Percentiles rank a stretch among this genome's conserved stretches.
Evolutionary conservation across 2,113 vertebrate genomes (phyloP).

Genomic region (Bubo scandiacus): DNA sequence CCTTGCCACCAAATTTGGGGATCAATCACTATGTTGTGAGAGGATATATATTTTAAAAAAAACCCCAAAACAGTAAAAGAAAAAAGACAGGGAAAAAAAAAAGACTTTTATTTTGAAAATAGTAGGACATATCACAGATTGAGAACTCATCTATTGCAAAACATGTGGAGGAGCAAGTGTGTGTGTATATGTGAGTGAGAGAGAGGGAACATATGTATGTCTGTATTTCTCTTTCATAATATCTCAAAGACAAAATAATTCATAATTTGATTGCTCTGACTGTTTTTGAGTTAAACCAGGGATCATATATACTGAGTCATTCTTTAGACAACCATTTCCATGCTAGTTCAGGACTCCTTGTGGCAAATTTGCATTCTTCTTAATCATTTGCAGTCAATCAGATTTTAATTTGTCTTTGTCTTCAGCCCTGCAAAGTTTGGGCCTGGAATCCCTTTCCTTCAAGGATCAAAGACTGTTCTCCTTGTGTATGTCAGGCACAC

Average conservation of each 20-base stretch:
- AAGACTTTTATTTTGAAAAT: neutral
- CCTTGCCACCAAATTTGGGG: constrained; percentile 25
- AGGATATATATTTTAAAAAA: neutral
- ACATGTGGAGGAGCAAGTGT: neutral
- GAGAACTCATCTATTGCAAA: neutral
- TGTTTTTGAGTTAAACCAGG: constrained; percentile 11
- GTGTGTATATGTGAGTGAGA: neutral
- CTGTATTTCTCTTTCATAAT: neutral
- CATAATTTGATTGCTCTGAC: neutral
- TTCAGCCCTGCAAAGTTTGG: constrained; percentile 32
- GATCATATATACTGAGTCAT: neutral
- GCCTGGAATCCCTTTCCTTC: constrained; percentile 16
- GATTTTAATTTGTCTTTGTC: constrained; percentile 61
- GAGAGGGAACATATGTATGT: neutral
- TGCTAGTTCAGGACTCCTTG: neutral
- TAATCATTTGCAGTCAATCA: constrained; percentile 59
- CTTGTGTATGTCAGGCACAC: neutral
- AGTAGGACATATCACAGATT: neutral
- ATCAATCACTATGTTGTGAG: constrained; percentile 26
- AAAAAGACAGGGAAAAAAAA: neutral
- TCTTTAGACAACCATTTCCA: neutral
- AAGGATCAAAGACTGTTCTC: constrained; percentile 36
- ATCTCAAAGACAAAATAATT: constrained; percentile 9
- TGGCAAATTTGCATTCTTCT: constrained; percentile 46
- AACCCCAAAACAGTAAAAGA: neutral